Evolutionary conservation across 2,888 invertebrate genomes (phyloP).

Genomic region (Microdon myrmicae): DNA sequence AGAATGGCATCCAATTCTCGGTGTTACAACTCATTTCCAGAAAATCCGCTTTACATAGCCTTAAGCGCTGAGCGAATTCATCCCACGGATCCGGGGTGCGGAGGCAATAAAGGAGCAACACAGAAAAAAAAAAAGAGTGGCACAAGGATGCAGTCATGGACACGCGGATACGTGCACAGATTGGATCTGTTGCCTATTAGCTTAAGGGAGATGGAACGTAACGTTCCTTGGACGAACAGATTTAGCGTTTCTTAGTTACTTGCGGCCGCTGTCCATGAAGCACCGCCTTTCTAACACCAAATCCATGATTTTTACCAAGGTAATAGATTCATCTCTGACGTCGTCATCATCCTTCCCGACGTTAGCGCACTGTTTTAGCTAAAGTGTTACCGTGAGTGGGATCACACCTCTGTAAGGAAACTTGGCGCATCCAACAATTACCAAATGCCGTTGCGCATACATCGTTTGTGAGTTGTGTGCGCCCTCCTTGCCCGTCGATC

Average conservation of each 20-base stretch:
- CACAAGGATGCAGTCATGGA: constrained; percentile 20
- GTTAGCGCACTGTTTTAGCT: neutral
- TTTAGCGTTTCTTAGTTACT: constrained; percentile 25
- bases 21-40: constrained; percentile 24
- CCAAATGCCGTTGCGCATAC: constrained; percentile 18
- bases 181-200: constrained; percentile 25
- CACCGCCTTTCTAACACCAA: constrained; percentile 44
- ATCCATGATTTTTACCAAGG: constrained; percentile 18
- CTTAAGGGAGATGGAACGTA: constrained; percentile 28
- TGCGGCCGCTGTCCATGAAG: constrained; percentile 6
- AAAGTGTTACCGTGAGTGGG: constrained; percentile 20
- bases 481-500: constrained; percentile 49
- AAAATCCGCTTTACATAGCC: constrained; percentile 22
- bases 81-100: neutral
- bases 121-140: neutral
- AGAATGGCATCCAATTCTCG: constrained; percentile 20
- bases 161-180: constrained; percentile 10
- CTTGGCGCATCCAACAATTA: constrained; percentile 20
- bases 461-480: no score
- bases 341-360: constrained; percentile 4
- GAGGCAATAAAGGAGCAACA: no score
- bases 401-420: constrained; percentile 23
- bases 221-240: constrained; percentile 1
- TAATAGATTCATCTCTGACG: constrained; percentile 40
- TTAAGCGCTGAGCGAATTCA: constrained; percentile 23